Conservation (phyloP, 2,113 vertebrate species). For the Grus americana region DNA sequence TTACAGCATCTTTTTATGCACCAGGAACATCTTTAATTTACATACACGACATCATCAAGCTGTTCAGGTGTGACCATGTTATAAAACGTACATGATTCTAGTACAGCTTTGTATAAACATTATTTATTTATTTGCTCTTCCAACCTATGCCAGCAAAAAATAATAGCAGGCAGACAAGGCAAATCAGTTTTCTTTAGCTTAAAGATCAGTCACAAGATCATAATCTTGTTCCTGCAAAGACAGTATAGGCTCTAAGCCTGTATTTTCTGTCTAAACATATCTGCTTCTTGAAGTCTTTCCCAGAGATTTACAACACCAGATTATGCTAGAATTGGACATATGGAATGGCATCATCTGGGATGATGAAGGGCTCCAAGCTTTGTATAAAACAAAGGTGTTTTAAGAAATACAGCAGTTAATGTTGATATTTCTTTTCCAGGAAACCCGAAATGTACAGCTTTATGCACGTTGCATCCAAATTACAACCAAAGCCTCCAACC, state of each 20-base stretch:
- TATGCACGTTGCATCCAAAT: background rate
- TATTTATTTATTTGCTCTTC: slow-evolving; percentile 32
- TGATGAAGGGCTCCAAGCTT: background rate
- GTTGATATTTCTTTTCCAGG: background rate
- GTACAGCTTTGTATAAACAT: slow-evolving; percentile 4
- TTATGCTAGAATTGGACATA: background rate
- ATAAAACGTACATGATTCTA: slow-evolving; percentile 1
- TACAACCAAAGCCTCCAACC: background rate
- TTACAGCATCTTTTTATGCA: slow-evolving; percentile 12
- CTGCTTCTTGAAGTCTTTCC: background rate
- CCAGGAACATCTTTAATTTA: slow-evolving; percentile 41
- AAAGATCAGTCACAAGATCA: background rate
- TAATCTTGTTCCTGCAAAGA: background rate
- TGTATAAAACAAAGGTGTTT: background rate
- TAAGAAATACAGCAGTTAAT: background rate
- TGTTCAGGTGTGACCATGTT: slow-evolving; percentile 30
- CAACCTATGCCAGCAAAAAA: background rate
- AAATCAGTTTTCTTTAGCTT: background rate
- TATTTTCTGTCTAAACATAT: background rate
- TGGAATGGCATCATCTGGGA: background rate
- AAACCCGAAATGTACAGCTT: background rate
- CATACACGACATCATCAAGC: background rate
- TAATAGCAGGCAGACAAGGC: background rate
- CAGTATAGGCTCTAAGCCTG: background rate
- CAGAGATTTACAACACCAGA: background rate